Conservation (phyloP, 2,797 vertebrate genomes). For the Distichodus sexfasciatus region DNA sequence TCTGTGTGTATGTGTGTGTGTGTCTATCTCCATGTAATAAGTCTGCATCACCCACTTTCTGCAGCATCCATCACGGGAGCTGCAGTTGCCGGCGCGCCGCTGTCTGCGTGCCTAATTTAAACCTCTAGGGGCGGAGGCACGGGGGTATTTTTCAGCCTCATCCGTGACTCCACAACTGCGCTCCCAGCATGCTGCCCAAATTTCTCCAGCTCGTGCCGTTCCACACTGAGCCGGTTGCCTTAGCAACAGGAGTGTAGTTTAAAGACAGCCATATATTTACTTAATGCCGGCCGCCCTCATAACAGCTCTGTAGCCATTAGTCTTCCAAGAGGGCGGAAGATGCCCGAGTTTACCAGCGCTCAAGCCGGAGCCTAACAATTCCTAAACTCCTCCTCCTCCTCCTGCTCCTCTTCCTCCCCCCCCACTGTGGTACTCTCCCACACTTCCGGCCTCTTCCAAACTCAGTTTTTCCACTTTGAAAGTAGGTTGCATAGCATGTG, state of each 20-base stretch:
- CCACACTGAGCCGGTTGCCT: constrained; percentile 47
- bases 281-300: constrained; percentile 59
- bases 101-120: constrained; percentile 42
- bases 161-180: constrained; percentile 16
- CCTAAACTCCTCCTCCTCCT: constrained; percentile 54
- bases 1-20: constrained; percentile 9
- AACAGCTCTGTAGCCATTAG: constrained; percentile 56
- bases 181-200: constrained; percentile 19
- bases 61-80: constrained; percentile 41
- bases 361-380: constrained; percentile 54
- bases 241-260: constrained; percentile 54
- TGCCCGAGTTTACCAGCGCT: constrained; percentile 51
- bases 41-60: constrained; percentile 36
- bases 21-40: neutral
- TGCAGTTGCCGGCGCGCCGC: constrained; percentile 23
- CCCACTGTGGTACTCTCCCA: no score
- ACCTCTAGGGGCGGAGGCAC: constrained; percentile 18
- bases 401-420: neutral
- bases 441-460: neutral
- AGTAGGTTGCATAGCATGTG: constrained; percentile 55
- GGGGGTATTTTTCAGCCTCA: constrained; percentile 23
- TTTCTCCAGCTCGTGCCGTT: constrained; percentile 31
- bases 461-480: neutral
- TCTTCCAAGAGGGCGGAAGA: constrained; percentile 56
- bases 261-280: constrained; percentile 63